Percentiles rank a stretch among this genome's conserved stretches.
Conservation (phyloP, 1,140 invertebrate genomes). For the Diploscapter pachys region DNA sequence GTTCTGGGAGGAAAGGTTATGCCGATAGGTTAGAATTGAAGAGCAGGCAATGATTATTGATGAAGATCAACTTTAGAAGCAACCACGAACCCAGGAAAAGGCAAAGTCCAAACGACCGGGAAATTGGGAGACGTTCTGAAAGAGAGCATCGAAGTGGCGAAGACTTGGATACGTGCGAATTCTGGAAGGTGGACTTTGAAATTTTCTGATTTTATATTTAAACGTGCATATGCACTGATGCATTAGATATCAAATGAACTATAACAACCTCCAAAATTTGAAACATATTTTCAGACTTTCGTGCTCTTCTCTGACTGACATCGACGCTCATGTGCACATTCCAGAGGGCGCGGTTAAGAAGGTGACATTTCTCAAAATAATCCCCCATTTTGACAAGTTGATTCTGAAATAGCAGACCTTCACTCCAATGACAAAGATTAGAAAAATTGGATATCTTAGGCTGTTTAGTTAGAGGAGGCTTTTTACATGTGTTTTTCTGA, state of each 20-base stretch:
- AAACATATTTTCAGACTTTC: slow-evolving; percentile 1
- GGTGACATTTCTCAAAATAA: too few species aligned
- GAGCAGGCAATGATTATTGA: slow-evolving; percentile 57
- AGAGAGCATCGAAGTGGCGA: slow-evolving; percentile 66
- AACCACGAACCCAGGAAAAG: slow-evolving; percentile 61
- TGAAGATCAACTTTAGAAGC: slow-evolving; percentile 65
- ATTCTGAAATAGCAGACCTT: too few species aligned
- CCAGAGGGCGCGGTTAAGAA: slow-evolving; percentile 64
- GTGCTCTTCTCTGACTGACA: slow-evolving; percentile 57
- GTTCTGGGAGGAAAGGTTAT: slow-evolving; percentile 65
- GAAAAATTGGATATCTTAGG: too few species aligned
- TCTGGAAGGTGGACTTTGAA: slow-evolving; percentile 48
- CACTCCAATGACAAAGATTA: too few species aligned
- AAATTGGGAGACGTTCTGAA: slow-evolving; percentile 67
- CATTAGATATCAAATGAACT: background rate
- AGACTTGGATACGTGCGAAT: slow-evolving; percentile 65
- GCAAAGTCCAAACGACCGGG: slow-evolving; percentile 65
- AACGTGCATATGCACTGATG: too few species aligned
- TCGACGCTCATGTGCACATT: slow-evolving; percentile 67
- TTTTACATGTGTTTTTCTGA: too few species aligned
- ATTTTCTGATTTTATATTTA: background rate
- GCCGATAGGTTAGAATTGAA: slow-evolving; percentile 65
- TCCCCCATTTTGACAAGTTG: too few species aligned
- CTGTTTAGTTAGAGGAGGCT: too few species aligned
- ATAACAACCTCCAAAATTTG: background rate